These are phyloP conservation scores for Danio choprae DNA, from an alignment of 2,797 vertebrate species.

Conservation along the genomic window DNA sequence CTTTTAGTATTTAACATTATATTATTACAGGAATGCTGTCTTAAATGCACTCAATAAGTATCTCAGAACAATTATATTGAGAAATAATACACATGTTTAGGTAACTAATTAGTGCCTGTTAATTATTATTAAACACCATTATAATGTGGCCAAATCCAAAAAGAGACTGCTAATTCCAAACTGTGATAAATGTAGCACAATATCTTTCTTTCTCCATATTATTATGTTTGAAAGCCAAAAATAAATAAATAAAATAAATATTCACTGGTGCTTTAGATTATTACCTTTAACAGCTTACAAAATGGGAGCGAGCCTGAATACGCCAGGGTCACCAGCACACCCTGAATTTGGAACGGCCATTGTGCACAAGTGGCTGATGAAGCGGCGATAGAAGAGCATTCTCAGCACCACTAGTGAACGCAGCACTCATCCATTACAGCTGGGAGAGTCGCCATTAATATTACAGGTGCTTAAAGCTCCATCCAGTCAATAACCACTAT, in stretches of 20 bases:
- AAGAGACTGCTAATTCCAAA: background rate
- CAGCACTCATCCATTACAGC: constrained; percentile 50
- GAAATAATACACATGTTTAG: no score
- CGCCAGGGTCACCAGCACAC: constrained; percentile 43
- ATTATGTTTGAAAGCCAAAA: background rate
- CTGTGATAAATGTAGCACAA: background rate
- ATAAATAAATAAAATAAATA: background rate
- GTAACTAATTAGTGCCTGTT: no score
- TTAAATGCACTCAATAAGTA: no score
- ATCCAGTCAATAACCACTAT: constrained; percentile 61
- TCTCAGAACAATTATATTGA: no score
- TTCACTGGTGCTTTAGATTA: constrained; percentile 21
- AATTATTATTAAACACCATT: background rate
- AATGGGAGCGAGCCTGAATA: constrained; percentile 37
- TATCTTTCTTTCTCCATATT: background rate
- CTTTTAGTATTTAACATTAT: no score
- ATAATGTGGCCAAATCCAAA: background rate
- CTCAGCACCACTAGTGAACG: constrained; percentile 39
- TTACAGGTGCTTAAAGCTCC: constrained; percentile 61
- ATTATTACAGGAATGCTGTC: no score
- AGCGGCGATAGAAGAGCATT: constrained; percentile 46
- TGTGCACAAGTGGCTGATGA: constrained; percentile 53
- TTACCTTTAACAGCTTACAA: constrained; percentile 43
- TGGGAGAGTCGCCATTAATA: constrained; percentile 57
- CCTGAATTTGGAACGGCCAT: constrained; percentile 23